Base-by-base conservation (phyloP, 2,888 invertebrate species). In the Morpho achilles region DNA sequence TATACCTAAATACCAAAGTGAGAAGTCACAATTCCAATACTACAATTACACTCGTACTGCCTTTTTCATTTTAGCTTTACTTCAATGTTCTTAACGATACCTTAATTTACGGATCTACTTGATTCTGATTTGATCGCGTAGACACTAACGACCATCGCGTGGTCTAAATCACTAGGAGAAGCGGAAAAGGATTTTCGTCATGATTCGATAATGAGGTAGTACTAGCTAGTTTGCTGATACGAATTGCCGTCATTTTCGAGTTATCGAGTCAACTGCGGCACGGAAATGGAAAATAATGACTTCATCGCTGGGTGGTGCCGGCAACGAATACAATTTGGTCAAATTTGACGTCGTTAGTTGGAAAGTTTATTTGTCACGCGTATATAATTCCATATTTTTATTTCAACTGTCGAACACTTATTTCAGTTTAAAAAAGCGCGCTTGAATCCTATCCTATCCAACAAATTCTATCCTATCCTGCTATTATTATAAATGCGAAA, bases 221-320 rank as follows among this genome's bases (percentile, higher is more conserved):
- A 76, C 73, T 82, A 79, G 79, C 73, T 67, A 69, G 77, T 76
- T 78, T 65, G 79, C 82, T 80, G 72, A 71, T 79, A 82, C 80
- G 76, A 84, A 85, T 82, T 76, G 76, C 79, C 77, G 85, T 89
- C 80, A 89, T 89, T 90, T 89, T 89, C 89, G 85, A 89, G 85
- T 90, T 90, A 89, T 88, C 89, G 87, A 84, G 83, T 87, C 73
- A 56, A 59, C 60, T 55, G 54, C 51, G 73, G 69, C 75, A 77
- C 84, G 88, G 87, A 89, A 90, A 90, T 87, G 84, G 82, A 82
- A 85, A 84, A 86, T 89, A 90, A 89, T 90, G 85, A 84, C 89
- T 89, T 89, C 84, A 90, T 89, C 76, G 80, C 73, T 69, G 76
- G 79, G 75, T 75, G 79, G 77, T 73, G 74, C 72, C 74, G 77